phyloP scores from a whole-genome alignment of 2,888 invertebrate genomes.

The Tachina grossa region DNA sequence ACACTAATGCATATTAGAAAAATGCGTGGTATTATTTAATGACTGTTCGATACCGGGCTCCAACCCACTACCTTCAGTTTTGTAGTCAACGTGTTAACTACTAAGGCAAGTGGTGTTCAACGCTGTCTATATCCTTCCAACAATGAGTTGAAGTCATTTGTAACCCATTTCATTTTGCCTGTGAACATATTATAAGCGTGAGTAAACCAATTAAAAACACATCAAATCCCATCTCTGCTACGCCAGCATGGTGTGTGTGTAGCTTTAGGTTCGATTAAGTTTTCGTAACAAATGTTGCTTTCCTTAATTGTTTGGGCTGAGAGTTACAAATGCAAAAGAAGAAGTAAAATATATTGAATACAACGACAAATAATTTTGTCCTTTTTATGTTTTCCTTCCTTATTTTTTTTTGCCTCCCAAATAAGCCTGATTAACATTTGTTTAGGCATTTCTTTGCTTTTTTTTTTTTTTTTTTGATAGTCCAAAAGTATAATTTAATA shows the following conservation, averaged over 20 bases:
- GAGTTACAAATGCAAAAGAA: background rate
- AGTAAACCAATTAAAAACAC: no score
- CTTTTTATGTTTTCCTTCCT: slow-evolving; percentile 6
- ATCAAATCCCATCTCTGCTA: no score
- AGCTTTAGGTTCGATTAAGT: background rate
- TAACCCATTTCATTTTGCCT: no score
- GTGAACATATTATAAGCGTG: no score
- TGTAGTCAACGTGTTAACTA: no score
- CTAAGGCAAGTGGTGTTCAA: no score
- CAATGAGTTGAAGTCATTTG: no score
- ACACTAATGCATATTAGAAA: no score
- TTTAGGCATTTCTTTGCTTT: background rate
- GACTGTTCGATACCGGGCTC: no score
- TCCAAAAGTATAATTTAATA: slow-evolving; percentile 1
- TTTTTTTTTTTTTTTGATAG: background rate
- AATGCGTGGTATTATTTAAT: no score
- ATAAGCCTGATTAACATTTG: background rate
- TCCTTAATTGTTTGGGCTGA: background rate
- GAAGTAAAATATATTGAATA: background rate
- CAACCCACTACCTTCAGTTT: no score
- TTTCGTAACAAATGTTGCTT: background rate
- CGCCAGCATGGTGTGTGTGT: background rate
- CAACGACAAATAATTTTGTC: background rate
- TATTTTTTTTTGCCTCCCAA: background rate
- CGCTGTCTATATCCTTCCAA: no score